Conservation (phyloP, 2,797 vertebrate species). For the Pseudocheirus occidentalis region DNA sequence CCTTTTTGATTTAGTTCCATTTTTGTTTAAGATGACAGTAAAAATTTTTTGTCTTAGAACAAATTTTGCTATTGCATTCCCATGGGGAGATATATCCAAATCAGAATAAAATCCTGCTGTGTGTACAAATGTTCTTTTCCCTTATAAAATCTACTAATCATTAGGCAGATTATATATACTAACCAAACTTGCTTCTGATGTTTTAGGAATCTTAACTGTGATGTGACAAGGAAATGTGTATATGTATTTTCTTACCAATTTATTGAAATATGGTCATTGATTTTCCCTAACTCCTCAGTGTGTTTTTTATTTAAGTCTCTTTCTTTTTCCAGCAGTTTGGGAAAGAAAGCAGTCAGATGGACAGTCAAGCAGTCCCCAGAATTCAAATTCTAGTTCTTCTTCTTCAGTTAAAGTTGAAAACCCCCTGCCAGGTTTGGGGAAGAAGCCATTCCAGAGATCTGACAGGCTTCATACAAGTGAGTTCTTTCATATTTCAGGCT, state of each 20-base stretch:
- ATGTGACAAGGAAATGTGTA: constrained; percentile 10
- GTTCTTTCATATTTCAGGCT: constrained; percentile 48
- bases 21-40: background rate
- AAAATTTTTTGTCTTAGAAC: constrained; percentile 34
- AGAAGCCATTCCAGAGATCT: constrained; percentile 92
- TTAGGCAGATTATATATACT: background rate
- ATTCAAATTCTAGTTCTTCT: constrained; percentile 83
- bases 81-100: background rate
- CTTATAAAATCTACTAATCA: constrained; percentile 8
- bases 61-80: constrained; percentile 30
- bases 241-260: constrained; percentile 7
- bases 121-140: constrained; percentile 21
- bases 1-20: background rate
- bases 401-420: constrained; percentile 87
- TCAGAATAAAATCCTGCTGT: constrained; percentile 22
- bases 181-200: constrained; percentile 5
- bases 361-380: constrained; percentile 84
- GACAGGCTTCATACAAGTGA: constrained; percentile 93
- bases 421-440: constrained; percentile 87
- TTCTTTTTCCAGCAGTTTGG: constrained; percentile 82
- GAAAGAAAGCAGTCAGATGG: constrained; percentile 87
- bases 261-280: background rate
- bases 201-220: constrained; percentile 45
- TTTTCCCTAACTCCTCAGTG: constrained; percentile 40
- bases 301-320: constrained; percentile 22